Percentiles rank a stretch among this genome's conserved stretches.
phyloP scores from a whole-genome alignment of 2,113 vertebrate genomes.

The Cariama cristata region DNA sequence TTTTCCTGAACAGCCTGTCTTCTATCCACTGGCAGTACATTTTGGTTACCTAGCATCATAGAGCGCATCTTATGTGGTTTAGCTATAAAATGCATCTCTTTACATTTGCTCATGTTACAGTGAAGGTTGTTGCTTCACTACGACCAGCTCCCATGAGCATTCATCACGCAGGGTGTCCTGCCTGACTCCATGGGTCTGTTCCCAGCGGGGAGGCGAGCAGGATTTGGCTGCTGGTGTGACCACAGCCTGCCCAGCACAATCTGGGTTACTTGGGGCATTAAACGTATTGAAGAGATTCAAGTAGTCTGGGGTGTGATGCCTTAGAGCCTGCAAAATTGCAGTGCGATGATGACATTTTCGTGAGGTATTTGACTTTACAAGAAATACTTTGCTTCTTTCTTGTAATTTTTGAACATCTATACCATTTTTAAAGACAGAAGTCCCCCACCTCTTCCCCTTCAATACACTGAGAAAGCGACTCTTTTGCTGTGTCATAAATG shows the following conservation, averaged over 20 bases:
- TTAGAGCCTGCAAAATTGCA: neutral
- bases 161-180: neutral
- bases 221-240: neutral
- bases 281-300: neutral
- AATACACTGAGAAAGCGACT: neutral
- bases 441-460: neutral
- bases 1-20: slow-evolving; percentile 15
- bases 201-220: neutral
- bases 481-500: fast-evolving
- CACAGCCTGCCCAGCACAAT: neutral
- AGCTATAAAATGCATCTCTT: neutral
- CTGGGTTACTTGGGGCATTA: neutral
- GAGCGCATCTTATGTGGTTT: neutral
- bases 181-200: neutral
- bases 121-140: neutral
- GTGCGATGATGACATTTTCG: neutral
- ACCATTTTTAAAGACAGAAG: neutral
- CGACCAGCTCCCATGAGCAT: neutral
- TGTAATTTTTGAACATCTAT: neutral
- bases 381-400: neutral
- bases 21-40: neutral
- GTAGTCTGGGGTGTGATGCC: neutral
- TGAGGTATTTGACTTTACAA: neutral
- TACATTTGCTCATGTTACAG: neutral
- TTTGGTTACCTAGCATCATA: neutral